phyloP scores from a whole-genome alignment of 2,113 vertebrate species.

The Erythrolamprus reginae region DNA sequence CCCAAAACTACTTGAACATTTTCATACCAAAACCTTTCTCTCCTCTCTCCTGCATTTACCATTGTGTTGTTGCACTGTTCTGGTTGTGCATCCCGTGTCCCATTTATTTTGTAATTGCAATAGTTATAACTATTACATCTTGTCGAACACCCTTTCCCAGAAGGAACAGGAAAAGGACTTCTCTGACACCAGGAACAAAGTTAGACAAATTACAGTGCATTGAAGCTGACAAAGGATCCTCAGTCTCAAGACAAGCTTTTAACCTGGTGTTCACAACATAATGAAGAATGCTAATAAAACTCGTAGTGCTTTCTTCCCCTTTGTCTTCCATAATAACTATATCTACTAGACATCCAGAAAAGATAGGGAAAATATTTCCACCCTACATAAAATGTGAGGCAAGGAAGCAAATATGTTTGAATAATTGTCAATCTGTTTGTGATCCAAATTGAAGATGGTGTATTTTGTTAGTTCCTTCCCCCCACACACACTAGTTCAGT shows the following conservation, averaged over 20 bases:
- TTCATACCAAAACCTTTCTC: background rate
- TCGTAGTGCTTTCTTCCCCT: background rate
- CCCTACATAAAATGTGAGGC: background rate
- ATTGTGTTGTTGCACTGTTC: background rate
- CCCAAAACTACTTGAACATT: background rate
- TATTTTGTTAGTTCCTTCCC: background rate
- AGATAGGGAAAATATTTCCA: background rate
- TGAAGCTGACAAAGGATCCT: background rate
- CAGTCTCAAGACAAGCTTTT: background rate
- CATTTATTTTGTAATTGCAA: background rate
- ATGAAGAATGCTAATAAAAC: background rate
- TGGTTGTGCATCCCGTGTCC: background rate
- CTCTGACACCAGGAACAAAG: background rate
- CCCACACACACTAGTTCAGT: background rate
- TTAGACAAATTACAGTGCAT: background rate
- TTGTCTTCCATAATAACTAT: background rate
- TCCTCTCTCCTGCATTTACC: background rate
- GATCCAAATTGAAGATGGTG: background rate
- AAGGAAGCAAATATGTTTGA: background rate
- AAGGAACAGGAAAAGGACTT: background rate
- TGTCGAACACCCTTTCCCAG: background rate
- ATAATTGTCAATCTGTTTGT: background rate
- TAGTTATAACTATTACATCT: background rate
- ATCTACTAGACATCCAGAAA: background rate
- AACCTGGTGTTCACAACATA: background rate